A percentile compares a stretch with the other conserved stretches of the same genome.
Conservation (phyloP, 2,113 vertebrate species). For the Paramormyrops kingsleyae region DNA sequence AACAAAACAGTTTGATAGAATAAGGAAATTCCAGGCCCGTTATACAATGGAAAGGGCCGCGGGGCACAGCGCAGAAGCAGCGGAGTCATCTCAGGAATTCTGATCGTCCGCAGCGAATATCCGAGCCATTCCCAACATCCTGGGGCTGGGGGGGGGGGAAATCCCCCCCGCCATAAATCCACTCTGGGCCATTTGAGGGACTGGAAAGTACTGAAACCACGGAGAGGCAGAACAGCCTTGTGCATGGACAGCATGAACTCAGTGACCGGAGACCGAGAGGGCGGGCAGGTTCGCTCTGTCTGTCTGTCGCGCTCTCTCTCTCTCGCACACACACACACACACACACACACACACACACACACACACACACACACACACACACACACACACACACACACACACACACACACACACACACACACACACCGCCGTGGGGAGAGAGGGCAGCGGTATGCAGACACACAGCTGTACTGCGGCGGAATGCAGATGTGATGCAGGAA, state of each 20-base stretch:
- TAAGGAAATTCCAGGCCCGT: slow-evolving; percentile 43
- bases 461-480: slow-evolving; percentile 4
- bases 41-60: slow-evolving; percentile 42
- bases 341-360: too few relatives aligned
- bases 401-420: neutral
- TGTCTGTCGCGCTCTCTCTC: too few relatives aligned
- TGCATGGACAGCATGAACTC: neutral
- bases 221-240: neutral
- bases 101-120: slow-evolving; percentile 34
- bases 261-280: neutral
- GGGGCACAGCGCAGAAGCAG: slow-evolving; percentile 32
- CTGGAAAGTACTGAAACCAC: neutral
- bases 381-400: neutral
- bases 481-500: neutral
- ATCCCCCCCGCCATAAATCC: slow-evolving; percentile 20
- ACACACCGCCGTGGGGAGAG: neutral
- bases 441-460: neutral
- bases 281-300: neutral
- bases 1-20: slow-evolving; percentile 36
- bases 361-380: neutral
- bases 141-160: neutral
- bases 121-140: neutral
- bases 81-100: slow-evolving; percentile 38
- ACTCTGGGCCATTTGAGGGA: neutral
- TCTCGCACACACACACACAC: neutral